These are phyloP conservation scores for Neolamprologus sp. DNA, from an alignment of 2,113 vertebrate species.

Conservation along the genomic window DNA sequence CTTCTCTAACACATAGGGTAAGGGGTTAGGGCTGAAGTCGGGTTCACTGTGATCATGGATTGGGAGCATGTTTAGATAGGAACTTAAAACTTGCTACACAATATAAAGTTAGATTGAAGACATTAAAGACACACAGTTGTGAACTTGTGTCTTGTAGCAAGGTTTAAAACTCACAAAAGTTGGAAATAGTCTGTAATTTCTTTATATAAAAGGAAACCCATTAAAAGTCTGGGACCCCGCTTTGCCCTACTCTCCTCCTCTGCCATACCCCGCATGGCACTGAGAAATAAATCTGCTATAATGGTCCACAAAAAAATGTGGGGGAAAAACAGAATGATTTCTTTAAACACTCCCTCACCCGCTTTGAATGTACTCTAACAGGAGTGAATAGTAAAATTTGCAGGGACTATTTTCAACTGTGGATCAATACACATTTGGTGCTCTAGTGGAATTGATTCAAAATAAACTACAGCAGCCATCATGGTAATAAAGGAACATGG, in stretches of 20 bases:
- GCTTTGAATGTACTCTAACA: not conserved
- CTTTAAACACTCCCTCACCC: not conserved
- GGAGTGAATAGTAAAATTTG: not conserved
- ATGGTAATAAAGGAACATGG: not conserved
- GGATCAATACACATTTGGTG: not conserved
- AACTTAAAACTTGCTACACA: not conserved
- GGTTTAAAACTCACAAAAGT: not conserved
- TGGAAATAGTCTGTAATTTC: not conserved
- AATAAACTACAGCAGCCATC: not conserved
- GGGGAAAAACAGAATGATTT: not conserved
- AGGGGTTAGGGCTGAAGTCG: not conserved
- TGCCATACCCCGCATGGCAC: not conserved
- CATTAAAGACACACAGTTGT: not conserved
- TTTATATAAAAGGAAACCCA: not conserved
- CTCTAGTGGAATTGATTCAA: not conserved
- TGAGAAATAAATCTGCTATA: not conserved
- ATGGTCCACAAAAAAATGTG: not conserved
- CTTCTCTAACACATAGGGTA: not conserved
- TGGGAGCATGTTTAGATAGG: not conserved
- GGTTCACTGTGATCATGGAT: not conserved
- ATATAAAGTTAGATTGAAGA: not conserved
- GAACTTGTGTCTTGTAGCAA: not conserved
- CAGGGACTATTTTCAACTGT: not conserved
- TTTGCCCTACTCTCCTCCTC: not conserved
- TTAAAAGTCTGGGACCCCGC: not conserved